A percentile compares a stretch with the other conserved stretches of the same genome.
Evolutionary conservation across 2,888 invertebrate species (phyloP).

Genomic region (Himalopsyche tibetana): DNA sequence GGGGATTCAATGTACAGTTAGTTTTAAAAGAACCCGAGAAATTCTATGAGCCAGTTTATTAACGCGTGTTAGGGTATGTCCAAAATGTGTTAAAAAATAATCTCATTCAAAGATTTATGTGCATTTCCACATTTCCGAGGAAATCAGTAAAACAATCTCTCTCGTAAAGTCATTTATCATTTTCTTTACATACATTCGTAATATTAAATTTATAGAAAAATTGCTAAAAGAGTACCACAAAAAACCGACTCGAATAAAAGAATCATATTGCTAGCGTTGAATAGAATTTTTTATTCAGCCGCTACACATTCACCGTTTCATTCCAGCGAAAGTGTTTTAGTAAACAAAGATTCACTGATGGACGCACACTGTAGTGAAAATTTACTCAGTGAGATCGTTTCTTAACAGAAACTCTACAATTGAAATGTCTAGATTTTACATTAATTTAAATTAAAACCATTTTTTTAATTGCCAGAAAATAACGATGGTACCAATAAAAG

Average conservation of each 20-base stretch:
- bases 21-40: too few species aligned
- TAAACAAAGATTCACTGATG: neutral
- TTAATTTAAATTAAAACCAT: too few species aligned
- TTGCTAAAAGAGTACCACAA: neutral
- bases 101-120: too few species aligned
- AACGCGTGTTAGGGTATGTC: too few species aligned
- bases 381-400: too few species aligned
- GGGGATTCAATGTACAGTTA: too few species aligned
- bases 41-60: too few species aligned
- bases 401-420: too few species aligned
- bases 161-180: neutral
- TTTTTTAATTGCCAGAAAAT: too few species aligned
- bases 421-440: too few species aligned
- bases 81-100: too few species aligned
- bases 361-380: neutral
- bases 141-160: neutral
- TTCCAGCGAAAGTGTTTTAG: conserved; percentile 1
- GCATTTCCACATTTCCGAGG: neutral
- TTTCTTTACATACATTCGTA: neutral
- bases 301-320: neutral
- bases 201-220: conserved; percentile 8
- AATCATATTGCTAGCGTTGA: neutral
- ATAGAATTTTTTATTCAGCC: neutral
- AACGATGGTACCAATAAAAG: too few species aligned
- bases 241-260: neutral